Conservation (phyloP, 2,888 invertebrate genomes). For the Dynastes grantii region DNA sequence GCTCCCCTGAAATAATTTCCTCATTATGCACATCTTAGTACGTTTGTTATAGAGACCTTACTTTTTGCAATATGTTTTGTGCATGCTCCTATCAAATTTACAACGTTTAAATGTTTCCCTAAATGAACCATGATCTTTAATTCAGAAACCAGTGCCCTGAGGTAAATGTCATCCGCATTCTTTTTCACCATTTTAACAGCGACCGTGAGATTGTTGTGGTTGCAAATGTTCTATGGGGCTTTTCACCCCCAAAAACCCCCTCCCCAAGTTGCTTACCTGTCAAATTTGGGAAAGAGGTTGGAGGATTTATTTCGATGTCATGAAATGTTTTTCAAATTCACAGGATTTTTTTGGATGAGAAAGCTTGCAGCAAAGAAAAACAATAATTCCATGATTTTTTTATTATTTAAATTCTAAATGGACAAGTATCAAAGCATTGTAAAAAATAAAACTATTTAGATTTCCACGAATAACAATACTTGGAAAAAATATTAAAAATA, state of each 20-base stretch:
- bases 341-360: too few species aligned
- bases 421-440: too few species aligned
- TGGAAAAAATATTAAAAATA: too few species aligned
- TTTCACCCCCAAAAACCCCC: slow-evolving; percentile 87
- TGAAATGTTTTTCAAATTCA: too few species aligned
- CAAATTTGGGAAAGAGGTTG: too few species aligned
- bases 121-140: slow-evolving; percentile 97
- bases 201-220: slow-evolving; percentile 84
- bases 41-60: slow-evolving; percentile 69
- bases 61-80: slow-evolving; percentile 92
- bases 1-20: slow-evolving; percentile 77
- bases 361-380: too few species aligned
- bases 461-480: too few species aligned
- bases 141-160: slow-evolving; percentile 92
- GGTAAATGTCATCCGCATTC: slow-evolving; percentile 87
- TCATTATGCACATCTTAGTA: too few species aligned
- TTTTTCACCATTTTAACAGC: slow-evolving; percentile 97
- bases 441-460: too few species aligned
- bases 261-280: slow-evolving; percentile 87
- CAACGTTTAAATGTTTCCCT: slow-evolving; percentile 95
- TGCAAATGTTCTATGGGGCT: slow-evolving; percentile 84
- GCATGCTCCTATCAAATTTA: slow-evolving; percentile 94
- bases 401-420: too few species aligned
- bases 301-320: not conserved
- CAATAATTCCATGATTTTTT: too few species aligned